These are phyloP conservation scores for Atethmia centrago DNA, from an alignment of 2,888 invertebrate species.

Conservation along the genomic window DNA sequence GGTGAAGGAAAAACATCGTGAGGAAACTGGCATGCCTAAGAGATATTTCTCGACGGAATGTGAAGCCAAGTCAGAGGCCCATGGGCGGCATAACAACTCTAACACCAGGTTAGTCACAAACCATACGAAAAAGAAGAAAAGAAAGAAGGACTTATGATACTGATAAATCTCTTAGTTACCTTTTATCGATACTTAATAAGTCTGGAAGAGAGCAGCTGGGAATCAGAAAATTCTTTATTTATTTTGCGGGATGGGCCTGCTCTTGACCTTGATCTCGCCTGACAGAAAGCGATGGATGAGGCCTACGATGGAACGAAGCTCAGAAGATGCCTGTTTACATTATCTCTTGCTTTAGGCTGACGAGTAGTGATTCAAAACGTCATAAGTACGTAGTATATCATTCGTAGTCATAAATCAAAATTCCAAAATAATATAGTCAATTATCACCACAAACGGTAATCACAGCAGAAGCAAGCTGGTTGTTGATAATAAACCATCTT, in stretches of 20 bases:
- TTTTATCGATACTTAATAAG: background rate
- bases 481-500: conserved; percentile 8
- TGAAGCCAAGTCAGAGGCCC: too few species aligned
- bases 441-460: conserved; percentile 4
- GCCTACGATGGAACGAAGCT: background rate
- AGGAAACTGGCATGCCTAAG: too few species aligned
- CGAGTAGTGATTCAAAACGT: background rate
- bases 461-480: background rate
- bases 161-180: background rate
- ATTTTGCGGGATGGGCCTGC: background rate
- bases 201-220: too few species aligned
- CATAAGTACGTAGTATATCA: too few species aligned
- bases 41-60: too few species aligned
- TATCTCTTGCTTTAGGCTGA: background rate
- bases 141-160: background rate
- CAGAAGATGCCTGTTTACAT: background rate
- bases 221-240: background rate
- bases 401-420: background rate
- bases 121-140: too few species aligned
- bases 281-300: background rate
- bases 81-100: too few species aligned
- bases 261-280: background rate
- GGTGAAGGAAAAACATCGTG: too few species aligned
- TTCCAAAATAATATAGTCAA: background rate
- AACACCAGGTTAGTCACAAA: too few species aligned